Conservation (phyloP, 2,888 invertebrate species). For the Pollenia amentaria region DNA sequence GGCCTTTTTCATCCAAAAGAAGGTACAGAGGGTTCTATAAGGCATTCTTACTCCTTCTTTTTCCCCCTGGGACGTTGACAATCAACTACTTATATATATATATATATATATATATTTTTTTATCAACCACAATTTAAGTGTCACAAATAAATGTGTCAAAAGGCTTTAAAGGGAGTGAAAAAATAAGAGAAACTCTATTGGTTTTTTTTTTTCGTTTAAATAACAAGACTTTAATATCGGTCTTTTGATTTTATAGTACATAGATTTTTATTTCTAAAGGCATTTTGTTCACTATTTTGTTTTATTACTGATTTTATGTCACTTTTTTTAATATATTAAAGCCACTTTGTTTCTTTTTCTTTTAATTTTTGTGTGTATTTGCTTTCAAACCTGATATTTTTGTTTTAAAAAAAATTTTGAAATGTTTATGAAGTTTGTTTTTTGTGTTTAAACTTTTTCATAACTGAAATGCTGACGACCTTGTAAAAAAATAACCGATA, state of each 20-base stretch:
- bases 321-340: not conserved
- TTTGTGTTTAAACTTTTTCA: constrained; percentile 23
- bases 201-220: not conserved
- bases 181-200: not conserved
- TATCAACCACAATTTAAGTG: constrained; percentile 24
- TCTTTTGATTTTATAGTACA: not conserved
- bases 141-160: constrained; percentile 14
- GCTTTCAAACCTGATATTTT: constrained; percentile 30
- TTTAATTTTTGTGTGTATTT: constrained; percentile 28
- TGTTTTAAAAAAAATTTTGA: constrained; percentile 27
- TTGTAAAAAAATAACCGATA: constrained; percentile 57
- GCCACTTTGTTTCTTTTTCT: not conserved
- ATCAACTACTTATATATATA: not conserved
- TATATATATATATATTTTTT: too few relatives aligned
- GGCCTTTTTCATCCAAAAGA: too few relatives aligned
- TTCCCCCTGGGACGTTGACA: too few relatives aligned
- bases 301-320: constrained; percentile 13
- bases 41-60: too few relatives aligned
- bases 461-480: constrained; percentile 66
- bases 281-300: constrained; percentile 12
- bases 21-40: too few relatives aligned
- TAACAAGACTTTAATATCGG: not conserved
- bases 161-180: not conserved
- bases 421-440: not conserved
- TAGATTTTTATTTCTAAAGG: constrained; percentile 9